phyloP scores from a whole-genome alignment of 1,140 invertebrate species.

The Pectinophora gossypiella region DNA sequence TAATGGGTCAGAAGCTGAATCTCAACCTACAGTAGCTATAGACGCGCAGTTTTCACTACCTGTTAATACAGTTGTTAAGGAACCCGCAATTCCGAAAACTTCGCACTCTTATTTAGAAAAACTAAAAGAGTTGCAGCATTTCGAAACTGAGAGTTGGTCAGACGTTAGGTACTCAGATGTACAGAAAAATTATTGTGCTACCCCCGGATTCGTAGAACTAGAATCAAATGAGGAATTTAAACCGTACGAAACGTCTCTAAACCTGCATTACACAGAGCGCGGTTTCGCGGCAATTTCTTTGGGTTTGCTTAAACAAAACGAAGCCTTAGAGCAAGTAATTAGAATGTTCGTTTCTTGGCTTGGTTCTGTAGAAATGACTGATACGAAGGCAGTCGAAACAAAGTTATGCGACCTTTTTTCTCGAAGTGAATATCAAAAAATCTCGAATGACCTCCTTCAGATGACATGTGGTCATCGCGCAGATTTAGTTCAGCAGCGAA shows the following conservation, averaged over 20 bases:
- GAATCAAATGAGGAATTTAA: slow-evolving; percentile 26
- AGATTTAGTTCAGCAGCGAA: slow-evolving; percentile 9
- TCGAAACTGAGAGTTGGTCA: slow-evolving; percentile 3
- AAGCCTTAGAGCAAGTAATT: background rate
- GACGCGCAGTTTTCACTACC: slow-evolving; percentile 3
- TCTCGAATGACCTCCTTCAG: slow-evolving; percentile 6
- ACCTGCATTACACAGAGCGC: background rate
- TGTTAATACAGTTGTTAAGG: slow-evolving; percentile 6
- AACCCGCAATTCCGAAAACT: slow-evolving; percentile 6
- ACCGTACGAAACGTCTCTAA: background rate
- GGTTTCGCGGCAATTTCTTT: slow-evolving; percentile 8
- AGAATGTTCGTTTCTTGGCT: background rate
- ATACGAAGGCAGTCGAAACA: background rate
- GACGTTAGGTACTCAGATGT: slow-evolving; percentile 11
- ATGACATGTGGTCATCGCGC: slow-evolving; percentile 10
- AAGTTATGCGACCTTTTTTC: slow-evolving; percentile 4
- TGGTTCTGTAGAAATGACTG: background rate
- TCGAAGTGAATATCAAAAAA: slow-evolving; percentile 5
- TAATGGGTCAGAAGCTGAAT: background rate
- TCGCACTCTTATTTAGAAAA: background rate
- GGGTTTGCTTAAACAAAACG: slow-evolving; percentile 6
- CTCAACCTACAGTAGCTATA: no score
- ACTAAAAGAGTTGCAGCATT: slow-evolving; percentile 8
- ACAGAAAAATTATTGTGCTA: slow-evolving; percentile 15
- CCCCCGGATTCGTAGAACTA: slow-evolving; percentile 23